Evolutionary conservation across 2,797 vertebrate species (phyloP), one percentile per base, ranked within the genome.

Genomic region (Phataginus tetradactyla): DNA sequence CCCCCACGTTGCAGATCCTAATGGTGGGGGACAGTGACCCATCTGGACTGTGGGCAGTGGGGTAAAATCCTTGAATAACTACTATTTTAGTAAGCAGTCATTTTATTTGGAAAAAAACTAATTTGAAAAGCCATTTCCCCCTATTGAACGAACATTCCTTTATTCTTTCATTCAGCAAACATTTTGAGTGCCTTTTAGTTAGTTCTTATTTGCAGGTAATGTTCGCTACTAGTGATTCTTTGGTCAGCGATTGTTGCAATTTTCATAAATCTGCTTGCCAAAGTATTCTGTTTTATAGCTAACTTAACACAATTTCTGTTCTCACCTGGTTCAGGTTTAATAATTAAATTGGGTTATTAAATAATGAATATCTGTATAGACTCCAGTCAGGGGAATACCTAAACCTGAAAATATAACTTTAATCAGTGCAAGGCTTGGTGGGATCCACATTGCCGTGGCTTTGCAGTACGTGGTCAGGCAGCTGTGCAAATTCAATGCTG

Each of bases 301-400:
- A 49, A n/a, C 77, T 53, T 69, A 66, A 45, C 64, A 25, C 78
- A 75, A 77, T 68, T 81, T 81, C 74, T 66, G 21, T 72, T 94
- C 49, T 72, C 68, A 51, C 94, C 92, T 92, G 80, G 77, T 57
- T 92, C 61, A 5, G 80, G 94, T 55, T 95, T 96, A 90, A 93
- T 95, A 8, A 94, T 94, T 91, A 88, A 83, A 75, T 69, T n/a
- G 89, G 80, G 71, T 79, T 71, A 7, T 83, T 88, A 49, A 92
- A 17, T 86, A 57, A 71, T 63, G 74, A 34, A 1, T 42, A 69
- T 68, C 25, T 93, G 68, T 90, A 23, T 25, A 29, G 83, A 83
- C 88, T 75, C 69, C 57, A 20, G 79, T 63, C 45, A 4, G 14
- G 27, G 45, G n/a, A 83, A 21, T 37, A 45, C 49, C 63, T 85